Evolutionary conservation across 2,888 invertebrate genomes (phyloP).

Genomic region (Thymelicus lineola): DNA sequence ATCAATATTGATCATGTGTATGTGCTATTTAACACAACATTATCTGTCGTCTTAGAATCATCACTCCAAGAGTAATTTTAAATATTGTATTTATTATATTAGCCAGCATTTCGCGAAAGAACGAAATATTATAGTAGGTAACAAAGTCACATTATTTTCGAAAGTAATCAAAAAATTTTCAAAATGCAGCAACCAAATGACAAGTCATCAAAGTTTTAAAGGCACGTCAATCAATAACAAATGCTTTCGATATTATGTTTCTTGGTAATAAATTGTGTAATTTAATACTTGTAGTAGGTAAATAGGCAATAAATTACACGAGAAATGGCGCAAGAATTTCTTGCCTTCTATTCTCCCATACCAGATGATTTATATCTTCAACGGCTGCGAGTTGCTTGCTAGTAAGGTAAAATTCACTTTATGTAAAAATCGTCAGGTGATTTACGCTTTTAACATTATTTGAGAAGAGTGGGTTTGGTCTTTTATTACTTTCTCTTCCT

Average conservation of each 20-base stretch:
- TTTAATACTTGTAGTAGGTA: slow-evolving; percentile 46
- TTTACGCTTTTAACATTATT: slow-evolving; percentile 40
- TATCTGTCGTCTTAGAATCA: no score
- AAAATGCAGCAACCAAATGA: no score
- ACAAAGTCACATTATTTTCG: no score
- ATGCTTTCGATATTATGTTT: slow-evolving; percentile 18
- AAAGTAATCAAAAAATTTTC: no score
- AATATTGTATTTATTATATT: no score
- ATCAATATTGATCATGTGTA: no score
- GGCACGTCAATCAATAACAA: slow-evolving; percentile 28
- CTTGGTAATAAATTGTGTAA: slow-evolving; percentile 45
- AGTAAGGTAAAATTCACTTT: slow-evolving; percentile 41
- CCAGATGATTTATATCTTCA: slow-evolving; percentile 52
- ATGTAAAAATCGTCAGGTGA: slow-evolving; percentile 36
- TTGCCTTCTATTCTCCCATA: slow-evolving; percentile 48
- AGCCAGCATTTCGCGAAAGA: no score
- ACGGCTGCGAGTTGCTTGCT: slow-evolving; percentile 47
- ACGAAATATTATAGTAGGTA: no score
- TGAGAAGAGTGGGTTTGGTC: slow-evolving; percentile 26
- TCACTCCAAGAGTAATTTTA: no score
- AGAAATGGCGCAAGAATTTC: slow-evolving; percentile 43
- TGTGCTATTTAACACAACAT: no score
- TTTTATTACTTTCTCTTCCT: neutral
- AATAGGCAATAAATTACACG: slow-evolving; percentile 46
- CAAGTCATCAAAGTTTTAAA: neutral